Evolutionary conservation across 2,888 invertebrate species (phyloP).

Genomic region (Nemotelus pantherinus): DNA sequence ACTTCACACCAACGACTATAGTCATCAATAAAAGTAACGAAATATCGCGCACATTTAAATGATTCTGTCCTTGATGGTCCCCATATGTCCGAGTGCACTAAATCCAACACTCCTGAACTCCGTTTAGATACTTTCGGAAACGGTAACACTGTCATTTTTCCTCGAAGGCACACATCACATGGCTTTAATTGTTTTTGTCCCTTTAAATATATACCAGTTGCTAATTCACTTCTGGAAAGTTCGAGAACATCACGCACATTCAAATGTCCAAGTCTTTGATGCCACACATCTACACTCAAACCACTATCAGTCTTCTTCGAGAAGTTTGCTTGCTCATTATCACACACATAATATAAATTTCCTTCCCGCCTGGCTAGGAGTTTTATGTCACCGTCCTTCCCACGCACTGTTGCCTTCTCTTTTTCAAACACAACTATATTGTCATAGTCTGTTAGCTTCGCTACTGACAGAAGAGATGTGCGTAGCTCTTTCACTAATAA

Average conservation of each 20-base stretch:
- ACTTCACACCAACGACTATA: too few relatives aligned
- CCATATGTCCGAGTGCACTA: too few relatives aligned
- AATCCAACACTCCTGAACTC: too few relatives aligned
- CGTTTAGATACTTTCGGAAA: background rate
- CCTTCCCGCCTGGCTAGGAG: background rate
- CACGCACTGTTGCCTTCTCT: background rate
- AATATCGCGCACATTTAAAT: too few relatives aligned
- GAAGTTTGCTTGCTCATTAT: background rate
- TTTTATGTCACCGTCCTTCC: background rate
- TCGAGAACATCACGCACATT: constrained; percentile 3
- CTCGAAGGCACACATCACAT: constrained; percentile 1
- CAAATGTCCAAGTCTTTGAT: constrained; percentile 10
- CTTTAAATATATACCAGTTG: background rate
- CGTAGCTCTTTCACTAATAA: constrained; percentile 26
- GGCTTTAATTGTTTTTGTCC: constrained; percentile 1
- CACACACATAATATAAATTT: background rate
- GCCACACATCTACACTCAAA: constrained; percentile 16
- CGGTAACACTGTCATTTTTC: too few relatives aligned
- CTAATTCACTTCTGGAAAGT: background rate
- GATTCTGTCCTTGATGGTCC: too few relatives aligned
- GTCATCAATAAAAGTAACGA: too few relatives aligned
- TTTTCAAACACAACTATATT: too few relatives aligned
- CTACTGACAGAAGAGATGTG: constrained; percentile 43
- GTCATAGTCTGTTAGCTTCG: constrained; percentile 44
- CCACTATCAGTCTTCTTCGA: background rate